Evolutionary conservation across 2,797 vertebrate species (phyloP).

Genomic region (Hydrophis major): DNA sequence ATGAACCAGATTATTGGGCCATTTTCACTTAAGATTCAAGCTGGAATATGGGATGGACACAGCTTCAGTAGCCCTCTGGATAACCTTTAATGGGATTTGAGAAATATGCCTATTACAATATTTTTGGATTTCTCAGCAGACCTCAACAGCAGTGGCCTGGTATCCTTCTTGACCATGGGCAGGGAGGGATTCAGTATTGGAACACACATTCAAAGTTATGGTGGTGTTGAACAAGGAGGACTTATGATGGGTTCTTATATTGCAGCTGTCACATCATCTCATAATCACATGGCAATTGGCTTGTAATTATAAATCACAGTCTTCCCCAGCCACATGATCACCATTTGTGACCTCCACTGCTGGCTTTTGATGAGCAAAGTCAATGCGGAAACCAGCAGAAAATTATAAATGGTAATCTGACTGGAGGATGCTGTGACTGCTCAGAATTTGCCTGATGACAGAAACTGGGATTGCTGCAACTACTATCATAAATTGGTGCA

Average conservation of each 20-base stretch:
- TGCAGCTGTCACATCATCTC: not conserved
- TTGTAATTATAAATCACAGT: not conserved
- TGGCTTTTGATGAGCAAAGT: not conserved
- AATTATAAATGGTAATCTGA: not conserved
- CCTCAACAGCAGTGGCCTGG: not conserved
- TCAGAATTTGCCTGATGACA: not conserved
- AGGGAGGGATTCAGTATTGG: not conserved
- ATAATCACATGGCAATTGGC: not conserved
- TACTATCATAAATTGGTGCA: not conserved
- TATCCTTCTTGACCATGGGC: not conserved
- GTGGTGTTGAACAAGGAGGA: not conserved
- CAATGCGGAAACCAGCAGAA: not conserved
- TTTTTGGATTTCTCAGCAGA: not conserved
- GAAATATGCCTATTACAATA: not conserved
- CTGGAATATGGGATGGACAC: not conserved
- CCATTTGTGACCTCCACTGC: not conserved
- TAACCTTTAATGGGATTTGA: not conserved
- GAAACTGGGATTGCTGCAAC: not conserved
- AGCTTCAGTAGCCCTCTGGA: not conserved
- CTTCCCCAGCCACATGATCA: not conserved
- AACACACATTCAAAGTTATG: not conserved
- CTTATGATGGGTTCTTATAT: not conserved
- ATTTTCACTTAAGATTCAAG: not conserved
- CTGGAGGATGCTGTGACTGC: not conserved
- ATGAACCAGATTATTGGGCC: not conserved